Percentiles rank a stretch among this genome's conserved stretches.
phyloP scores from a whole-genome alignment of 1,140 invertebrate species.

The Octopus bimaculoides region DNA sequence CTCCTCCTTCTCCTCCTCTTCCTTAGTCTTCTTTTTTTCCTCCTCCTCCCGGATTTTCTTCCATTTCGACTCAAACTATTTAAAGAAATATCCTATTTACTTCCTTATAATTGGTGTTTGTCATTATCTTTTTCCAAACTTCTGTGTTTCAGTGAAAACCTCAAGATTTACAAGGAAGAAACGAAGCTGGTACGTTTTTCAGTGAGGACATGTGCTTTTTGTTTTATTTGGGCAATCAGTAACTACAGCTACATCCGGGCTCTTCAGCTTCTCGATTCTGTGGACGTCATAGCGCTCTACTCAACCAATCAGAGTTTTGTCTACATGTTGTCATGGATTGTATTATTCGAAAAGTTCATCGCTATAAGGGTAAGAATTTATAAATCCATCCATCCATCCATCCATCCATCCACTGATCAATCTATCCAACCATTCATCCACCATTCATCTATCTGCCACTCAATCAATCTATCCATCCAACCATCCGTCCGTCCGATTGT shows the following conservation, averaged over 20 bases:
- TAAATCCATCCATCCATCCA: neutral
- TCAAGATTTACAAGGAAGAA: constrained; percentile 45
- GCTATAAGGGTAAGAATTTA: constrained; percentile 79
- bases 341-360: constrained; percentile 93
- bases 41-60: no score
- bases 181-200: constrained; percentile 45
- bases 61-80: no score
- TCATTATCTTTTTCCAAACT: no score
- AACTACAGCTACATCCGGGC: constrained; percentile 85
- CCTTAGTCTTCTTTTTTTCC: no score
- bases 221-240: constrained; percentile 85
- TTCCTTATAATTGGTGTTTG: no score
- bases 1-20: no score
- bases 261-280: constrained; percentile 74
- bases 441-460: neutral
- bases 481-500: neutral
- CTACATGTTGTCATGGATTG: constrained; percentile 92
- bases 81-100: no score
- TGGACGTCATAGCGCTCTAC: constrained; percentile 88
- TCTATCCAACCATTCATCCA: neutral
- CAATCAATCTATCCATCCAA: neutral
- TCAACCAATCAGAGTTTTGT: constrained; percentile 90
- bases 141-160: constrained; percentile 38
- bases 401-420: neutral
- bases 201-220: constrained; percentile 79